Base-by-base conservation (phyloP, 2,888 invertebrate species). In the Octodonta nipae region DNA sequence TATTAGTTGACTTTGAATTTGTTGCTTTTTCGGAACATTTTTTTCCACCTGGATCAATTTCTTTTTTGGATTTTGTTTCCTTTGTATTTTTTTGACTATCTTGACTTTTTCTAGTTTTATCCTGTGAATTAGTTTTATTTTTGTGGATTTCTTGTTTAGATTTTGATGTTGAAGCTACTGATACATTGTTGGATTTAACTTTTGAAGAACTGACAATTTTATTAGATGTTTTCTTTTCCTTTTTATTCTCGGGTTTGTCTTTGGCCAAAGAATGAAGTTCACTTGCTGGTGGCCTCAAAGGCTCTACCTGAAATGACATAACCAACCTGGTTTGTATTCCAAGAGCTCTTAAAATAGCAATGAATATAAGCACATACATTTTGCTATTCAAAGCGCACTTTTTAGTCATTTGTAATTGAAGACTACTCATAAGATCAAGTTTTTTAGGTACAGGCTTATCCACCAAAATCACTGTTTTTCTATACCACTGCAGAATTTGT, bases 321-420 rank as follows among this genome's bases (percentile, higher is more conserved):
- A 92, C 74, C 16, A 93, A 59, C 30, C 93, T 70, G 47, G 80
- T 79, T 51, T 83, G 78, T 36, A 89, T 64, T 0, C 89, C 89
- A 43, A 92, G 67, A 24, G 81, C 73, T 52, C 92, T 69, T 28
- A 86, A 58, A 49, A 86, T 67, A 13, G 76, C 69, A 17, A 88
- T 67, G 61, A 85, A 88, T 47, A 88, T 71, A 49, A 78, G 71
- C 30, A 81, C 74, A 38, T 77, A 66, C 63, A 82, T 78, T 47
- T 76, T 75, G 41, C 74, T 73, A 48, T 74, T 68, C 17, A 68
- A 63, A 1, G 76, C 73, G 39, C 68, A 66, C 55, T 71, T 75
- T 28, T 63, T 67, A 43, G 67, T 66, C n/a, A 79, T 71, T 58
- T 75, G 73, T 28, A 62, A 51, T 30, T 70, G 54, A 33, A 80